phyloP scores from a whole-genome alignment of 2,113 vertebrate species.

The Rhabdomys dilectus region DNA sequence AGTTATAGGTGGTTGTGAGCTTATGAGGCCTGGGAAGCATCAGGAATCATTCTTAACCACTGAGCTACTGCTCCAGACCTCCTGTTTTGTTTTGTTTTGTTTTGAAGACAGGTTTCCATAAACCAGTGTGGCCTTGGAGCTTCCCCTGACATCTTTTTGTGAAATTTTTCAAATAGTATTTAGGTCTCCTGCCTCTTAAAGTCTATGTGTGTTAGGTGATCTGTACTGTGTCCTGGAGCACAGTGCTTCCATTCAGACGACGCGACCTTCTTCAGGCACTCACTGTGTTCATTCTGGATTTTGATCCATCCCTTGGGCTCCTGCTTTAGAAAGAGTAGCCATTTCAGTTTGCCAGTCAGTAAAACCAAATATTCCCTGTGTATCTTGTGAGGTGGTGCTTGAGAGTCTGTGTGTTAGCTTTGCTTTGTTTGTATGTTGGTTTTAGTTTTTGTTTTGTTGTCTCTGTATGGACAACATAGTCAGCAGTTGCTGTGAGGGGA shows the following conservation, averaged over 20 bases:
- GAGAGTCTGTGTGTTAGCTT: not conserved
- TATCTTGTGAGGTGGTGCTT: not conserved
- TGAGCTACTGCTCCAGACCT: not conserved
- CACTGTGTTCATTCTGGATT: not conserved
- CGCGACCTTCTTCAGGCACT: not conserved
- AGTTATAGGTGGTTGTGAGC: not conserved
- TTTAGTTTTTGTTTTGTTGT: not conserved
- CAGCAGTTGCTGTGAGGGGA: no score
- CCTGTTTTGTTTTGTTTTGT: no score
- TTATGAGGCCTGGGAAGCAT: not conserved
- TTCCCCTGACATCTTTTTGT: not conserved
- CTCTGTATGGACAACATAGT: not conserved
- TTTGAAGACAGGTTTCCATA: not conserved
- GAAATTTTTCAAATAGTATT: not conserved
- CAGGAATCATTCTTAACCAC: not conserved
- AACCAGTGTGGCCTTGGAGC: not conserved
- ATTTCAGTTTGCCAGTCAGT: not conserved
- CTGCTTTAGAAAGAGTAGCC: not conserved
- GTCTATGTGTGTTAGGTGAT: not conserved
- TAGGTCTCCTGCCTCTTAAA: constrained; percentile 13
- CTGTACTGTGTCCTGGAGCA: not conserved
- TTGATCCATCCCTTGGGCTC: not conserved
- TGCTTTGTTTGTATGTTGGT: not conserved
- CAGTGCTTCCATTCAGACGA: constrained; percentile 34
- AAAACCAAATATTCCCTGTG: constrained; percentile 1